Evolutionary conservation across 2,113 vertebrate genomes (phyloP), one percentile per base, ranked within the genome.

Genomic region (Oxyruncus cristatus): DNA sequence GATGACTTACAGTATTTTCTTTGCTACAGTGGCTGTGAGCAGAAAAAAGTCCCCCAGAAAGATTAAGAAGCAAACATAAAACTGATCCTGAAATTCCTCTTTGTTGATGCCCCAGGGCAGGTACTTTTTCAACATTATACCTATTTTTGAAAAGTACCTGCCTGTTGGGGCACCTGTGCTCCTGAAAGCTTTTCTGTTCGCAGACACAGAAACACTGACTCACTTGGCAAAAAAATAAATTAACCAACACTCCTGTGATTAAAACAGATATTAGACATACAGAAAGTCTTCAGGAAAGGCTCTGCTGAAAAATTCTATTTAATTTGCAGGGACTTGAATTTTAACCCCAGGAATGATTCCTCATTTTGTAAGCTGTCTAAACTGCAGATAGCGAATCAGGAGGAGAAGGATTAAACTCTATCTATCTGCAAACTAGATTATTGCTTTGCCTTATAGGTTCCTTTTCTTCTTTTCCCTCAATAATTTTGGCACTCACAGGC

Each of bases 11-110:
- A 95, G 95, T 97, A 97, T 97, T 98, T 97, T 94, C 94, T 97
- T 97, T 97, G 72, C 97, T 95, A 94, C 83, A 95, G 97, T 96
- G 97, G 96, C 97, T 91, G 81, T 87, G 58, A 96, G 96, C 95
- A 96, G 88, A 91, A 96, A 92, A 96, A 95, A 96, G 71, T 95
- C 95, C 85, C 83, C 52, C 49, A 68, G 96, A 97, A 98, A 98
- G 97, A 98, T 97, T 97, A 97, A 97, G 97, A 93, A 96, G 96
- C 92, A 97, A 97, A 98, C 97, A 97, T 95, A 97, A 98, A 98
- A 97, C 95, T 96, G 97, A 87, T 96, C 97, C 98, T 96, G 95
- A 98, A 98, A 98, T 97, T 97, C 95, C 92, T 97, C 95, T 98
- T 97, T 97, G 97, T 98, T 97, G 68, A 46, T 93, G 97, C 96